These are phyloP conservation scores for Entomyzon cyanotis DNA, from an alignment of 2,113 vertebrate genomes.

Conservation along the genomic window DNA sequence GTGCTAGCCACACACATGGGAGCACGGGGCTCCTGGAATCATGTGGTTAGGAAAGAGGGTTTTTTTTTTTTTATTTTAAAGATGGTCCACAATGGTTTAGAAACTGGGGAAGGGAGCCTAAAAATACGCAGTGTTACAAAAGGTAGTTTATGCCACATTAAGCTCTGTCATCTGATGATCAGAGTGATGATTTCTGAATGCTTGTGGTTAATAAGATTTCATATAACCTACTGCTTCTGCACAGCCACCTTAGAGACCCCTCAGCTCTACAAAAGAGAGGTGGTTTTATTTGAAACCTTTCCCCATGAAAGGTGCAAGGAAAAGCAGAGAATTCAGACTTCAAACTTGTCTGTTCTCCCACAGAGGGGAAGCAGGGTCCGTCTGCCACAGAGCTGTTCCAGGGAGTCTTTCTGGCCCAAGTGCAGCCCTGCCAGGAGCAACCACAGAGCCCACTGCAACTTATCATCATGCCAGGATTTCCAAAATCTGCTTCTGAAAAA, in stretches of 20 bases:
- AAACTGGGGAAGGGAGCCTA: not conserved
- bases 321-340: not conserved
- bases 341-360: not conserved
- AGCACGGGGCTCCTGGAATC: not conserved
- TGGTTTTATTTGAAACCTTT: not conserved
- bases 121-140: not conserved
- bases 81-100: not conserved
- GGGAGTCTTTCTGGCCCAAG: not conserved
- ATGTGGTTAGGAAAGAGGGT: fast-evolving
- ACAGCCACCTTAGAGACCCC: not conserved
- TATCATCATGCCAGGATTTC: not conserved
- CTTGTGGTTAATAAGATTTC: not conserved
- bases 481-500: not conserved
- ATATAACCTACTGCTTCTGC: not conserved
- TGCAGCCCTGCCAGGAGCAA: not conserved
- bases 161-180: not conserved
- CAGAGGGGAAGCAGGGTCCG: not conserved
- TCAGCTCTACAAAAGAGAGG: not conserved
- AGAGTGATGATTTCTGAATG: not conserved
- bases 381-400: too few relatives aligned
- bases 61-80: not conserved
- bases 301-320: not conserved
- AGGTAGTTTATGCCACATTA: not conserved
- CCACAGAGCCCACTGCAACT: not conserved
- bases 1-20: too few relatives aligned